Evolutionary conservation across 1,140 invertebrate genomes (phyloP), one percentile per base, ranked within the genome.

Genomic region (Drosophila mauritiana): DNA sequence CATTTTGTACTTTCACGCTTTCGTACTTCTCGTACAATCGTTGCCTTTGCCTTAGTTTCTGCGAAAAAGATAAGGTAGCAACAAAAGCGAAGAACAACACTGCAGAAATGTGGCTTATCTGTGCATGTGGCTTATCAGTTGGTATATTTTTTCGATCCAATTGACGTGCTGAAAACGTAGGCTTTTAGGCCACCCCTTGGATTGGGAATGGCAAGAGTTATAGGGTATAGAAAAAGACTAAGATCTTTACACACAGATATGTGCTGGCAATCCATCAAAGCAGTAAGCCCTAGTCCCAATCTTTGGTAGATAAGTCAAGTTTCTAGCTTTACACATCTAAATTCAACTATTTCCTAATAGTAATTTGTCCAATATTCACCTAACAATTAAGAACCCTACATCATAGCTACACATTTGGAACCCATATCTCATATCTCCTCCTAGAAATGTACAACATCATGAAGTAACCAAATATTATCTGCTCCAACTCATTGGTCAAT

Each of bases 121-220:
- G 55, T 39, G 57, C 78, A 82, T 64, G 74, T 55, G 68, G 69
- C 70, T 75, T 86, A 86, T 86, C 82, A 88, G 85, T 86, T 75
- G 74, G 64, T 78, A 75, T 78, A 75, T 81, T 73, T 85, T 45
- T 58, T 76, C 73, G 56, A 65, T 74, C 73, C 58, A 46, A 70
- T 82, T 82, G 83, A 82, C 69, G 78, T 68, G 63, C 54, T 27
- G 65, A 80, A 76, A 78, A 80, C 78, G 78, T 81, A 53, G 34
- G 54, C 73, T 59, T 36, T 65, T 7, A 20, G 4, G 31, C 31
- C 2, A 17, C 31, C 20, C 10, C 12, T 17, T 15, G 17, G 12
- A 27, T 34, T 25, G 11, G 20, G 11, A 37, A 11, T 48, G 43
- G 17, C 13, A 13, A 39, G 37, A 8, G 0, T 10, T 37, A 48